Evolutionary conservation across 2,113 vertebrate species (phyloP).

Genomic region (Pelecanus crispus): DNA sequence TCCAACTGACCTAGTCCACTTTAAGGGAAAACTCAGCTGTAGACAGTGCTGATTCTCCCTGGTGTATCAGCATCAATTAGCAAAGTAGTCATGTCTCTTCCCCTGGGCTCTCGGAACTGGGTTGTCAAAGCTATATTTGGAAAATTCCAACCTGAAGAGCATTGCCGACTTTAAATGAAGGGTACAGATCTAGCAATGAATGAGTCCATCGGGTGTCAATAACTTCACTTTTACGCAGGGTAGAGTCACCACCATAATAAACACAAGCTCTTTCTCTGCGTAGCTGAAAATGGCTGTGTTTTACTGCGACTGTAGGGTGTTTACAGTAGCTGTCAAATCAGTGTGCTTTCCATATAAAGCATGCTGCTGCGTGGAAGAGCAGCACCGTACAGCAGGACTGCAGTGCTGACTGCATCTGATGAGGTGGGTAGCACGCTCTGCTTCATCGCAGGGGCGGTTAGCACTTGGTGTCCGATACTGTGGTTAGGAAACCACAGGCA

Average conservation of each 20-base stretch:
- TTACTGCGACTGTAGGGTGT: background rate
- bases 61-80: slow-evolving; percentile 37
- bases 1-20: slow-evolving; percentile 31
- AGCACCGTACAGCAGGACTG: background rate
- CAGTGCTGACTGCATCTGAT: background rate
- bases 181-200: slow-evolving; percentile 10
- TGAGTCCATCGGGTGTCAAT: background rate
- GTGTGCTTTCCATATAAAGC: background rate
- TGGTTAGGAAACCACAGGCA: background rate
- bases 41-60: background rate
- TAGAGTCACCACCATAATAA: background rate
- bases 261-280: background rate
- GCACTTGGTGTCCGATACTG: background rate
- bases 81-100: slow-evolving; percentile 24
- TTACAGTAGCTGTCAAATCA: background rate
- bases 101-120: slow-evolving; percentile 33
- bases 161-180: slow-evolving; percentile 19
- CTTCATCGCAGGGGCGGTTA: background rate
- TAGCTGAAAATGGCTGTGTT: background rate
- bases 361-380: background rate
- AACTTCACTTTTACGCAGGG: background rate
- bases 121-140: slow-evolving; percentile 43
- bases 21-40: background rate
- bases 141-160: slow-evolving; percentile 11
- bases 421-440: background rate